A percentile compares a stretch with the other conserved stretches of the same genome.
These are phyloP conservation scores for Pedionomus torquatus DNA, from an alignment of 2,113 vertebrate species.

Conservation along the genomic window DNA sequence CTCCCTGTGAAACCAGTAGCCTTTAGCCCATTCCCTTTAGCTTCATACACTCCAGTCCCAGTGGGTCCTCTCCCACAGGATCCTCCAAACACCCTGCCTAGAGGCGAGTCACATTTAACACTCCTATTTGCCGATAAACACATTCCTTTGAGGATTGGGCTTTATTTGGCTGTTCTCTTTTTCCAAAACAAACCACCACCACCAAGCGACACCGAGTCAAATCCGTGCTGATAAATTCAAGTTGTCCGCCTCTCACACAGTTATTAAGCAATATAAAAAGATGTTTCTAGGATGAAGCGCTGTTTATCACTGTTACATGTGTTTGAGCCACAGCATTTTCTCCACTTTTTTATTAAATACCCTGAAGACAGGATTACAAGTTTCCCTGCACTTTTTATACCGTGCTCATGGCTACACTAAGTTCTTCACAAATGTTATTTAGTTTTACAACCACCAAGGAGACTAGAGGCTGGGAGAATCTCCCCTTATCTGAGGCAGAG, in stretches of 20 bases:
- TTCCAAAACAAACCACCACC: neutral
- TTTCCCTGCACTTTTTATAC: neutral
- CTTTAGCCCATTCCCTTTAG: neutral
- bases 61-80: accelerated
- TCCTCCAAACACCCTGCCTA: neutral
- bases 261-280: no score
- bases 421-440: neutral
- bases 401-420: neutral
- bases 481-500: neutral
- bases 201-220: neutral
- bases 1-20: neutral
- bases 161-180: neutral
- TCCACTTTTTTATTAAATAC: neutral
- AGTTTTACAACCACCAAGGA: neutral
- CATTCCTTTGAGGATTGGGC: neutral
- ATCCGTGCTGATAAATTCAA: neutral
- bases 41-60: neutral
- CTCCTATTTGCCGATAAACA: neutral
- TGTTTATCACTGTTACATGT: neutral
- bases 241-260: neutral
- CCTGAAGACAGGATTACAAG: neutral
- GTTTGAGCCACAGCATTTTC: neutral
- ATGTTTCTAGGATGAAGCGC: no score
- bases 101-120: neutral
- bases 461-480: neutral